Conservation (phyloP, 2,113 vertebrate species). For the Uria aalge region DNA sequence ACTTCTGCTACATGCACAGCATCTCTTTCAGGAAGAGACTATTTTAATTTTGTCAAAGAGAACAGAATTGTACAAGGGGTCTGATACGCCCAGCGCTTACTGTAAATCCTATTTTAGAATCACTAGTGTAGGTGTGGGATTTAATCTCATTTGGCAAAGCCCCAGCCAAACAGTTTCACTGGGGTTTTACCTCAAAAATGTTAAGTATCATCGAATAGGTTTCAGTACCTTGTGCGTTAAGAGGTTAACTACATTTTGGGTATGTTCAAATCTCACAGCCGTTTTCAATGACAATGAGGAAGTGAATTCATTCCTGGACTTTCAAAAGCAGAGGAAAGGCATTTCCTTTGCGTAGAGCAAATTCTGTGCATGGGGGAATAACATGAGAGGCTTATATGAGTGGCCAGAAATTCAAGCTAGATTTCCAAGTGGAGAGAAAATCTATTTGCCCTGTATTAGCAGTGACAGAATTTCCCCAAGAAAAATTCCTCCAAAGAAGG, state of each 20-base stretch:
- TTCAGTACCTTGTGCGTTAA: not conserved
- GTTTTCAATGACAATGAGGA: not conserved
- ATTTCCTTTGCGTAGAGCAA: not conserved
- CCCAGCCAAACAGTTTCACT: not conserved
- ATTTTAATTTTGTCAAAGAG: not conserved
- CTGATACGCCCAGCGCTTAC: not conserved
- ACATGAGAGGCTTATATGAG: not conserved
- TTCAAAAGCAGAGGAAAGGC: conserved; percentile 12
- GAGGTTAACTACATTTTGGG: not conserved
- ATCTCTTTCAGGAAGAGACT: not conserved
- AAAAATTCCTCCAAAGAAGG: not conserved
- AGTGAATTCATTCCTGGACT: not conserved
- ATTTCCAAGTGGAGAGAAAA: not conserved
- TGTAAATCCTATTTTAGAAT: not conserved
- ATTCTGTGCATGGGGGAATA: not conserved
- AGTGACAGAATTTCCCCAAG: conserved; percentile 11
- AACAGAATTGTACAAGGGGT: not conserved
- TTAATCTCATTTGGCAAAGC: not conserved
- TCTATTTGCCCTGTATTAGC: not conserved
- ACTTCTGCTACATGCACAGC: not conserved
- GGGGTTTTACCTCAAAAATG: not conserved
- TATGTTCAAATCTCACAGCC: not conserved
- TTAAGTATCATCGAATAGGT: not conserved
- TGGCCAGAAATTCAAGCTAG: conserved; percentile 16
- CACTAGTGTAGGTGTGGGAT: not conserved